Evolutionary conservation across 2,113 vertebrate genomes (phyloP).

Genomic region (Corydoras maculifer): DNA sequence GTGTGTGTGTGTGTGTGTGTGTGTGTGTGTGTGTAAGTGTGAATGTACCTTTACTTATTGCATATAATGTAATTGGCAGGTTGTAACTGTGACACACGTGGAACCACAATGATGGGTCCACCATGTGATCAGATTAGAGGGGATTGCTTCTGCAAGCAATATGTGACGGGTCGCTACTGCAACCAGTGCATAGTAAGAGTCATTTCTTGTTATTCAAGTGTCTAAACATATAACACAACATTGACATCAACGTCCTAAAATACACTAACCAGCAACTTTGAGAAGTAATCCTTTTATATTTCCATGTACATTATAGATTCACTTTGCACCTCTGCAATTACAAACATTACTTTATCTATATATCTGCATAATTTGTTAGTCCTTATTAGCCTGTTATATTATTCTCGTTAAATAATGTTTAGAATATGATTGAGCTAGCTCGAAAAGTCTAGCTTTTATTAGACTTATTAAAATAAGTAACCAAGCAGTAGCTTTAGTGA

Average conservation of each 20-base stretch:
- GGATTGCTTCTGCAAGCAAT: conserved; percentile 80
- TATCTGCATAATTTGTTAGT: too few species aligned
- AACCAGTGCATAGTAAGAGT: conserved; percentile 76
- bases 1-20: background rate
- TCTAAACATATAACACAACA: background rate
- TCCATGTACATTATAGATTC: too few species aligned
- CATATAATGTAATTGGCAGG: conserved; percentile 49
- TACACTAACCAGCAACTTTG: background rate
- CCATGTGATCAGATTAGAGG: conserved; percentile 77
- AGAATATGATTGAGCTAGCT: too few species aligned
- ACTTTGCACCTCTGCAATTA: too few species aligned
- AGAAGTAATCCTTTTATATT: too few species aligned
- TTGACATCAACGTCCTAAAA: background rate
- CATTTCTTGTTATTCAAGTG: background rate
- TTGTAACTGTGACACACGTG: conserved; percentile 74
- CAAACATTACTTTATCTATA: too few species aligned
- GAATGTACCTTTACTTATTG: background rate
- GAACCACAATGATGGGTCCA: conserved; percentile 61
- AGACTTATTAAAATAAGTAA: too few species aligned
- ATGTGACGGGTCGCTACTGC: conserved; percentile 75
- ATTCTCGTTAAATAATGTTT: too few species aligned
- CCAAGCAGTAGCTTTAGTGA: too few species aligned
- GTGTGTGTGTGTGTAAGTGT: background rate
- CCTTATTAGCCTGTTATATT: too few species aligned
- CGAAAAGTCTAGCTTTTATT: too few species aligned